Evolutionary conservation across 2,888 invertebrate species (phyloP), one percentile per base, ranked within the genome.

Genomic region (Drosophila infuscata): DNA sequence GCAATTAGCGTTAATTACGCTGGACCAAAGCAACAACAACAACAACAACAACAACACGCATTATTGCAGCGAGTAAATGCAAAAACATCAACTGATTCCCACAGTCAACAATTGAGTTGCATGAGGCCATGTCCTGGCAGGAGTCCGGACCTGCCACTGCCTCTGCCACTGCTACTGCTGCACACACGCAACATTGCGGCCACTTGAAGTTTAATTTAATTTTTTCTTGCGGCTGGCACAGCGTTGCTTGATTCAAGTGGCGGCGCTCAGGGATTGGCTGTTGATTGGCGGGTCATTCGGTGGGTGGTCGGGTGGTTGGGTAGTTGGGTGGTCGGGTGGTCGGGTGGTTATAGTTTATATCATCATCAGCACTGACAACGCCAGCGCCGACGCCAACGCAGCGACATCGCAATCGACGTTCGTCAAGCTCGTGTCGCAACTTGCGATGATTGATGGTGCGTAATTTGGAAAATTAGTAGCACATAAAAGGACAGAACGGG

Each of bases 401-500:
- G 53, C 71, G 58, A 58, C 71, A 77, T 60, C 69, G 54, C 71
- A 74, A 79, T 80, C 88, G 82, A 86, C 81, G 85, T 74, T 88
- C 89, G 81, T 87, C 89, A 87, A 81, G 72, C 82, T 82, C 81
- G 82, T 76, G 72, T 81, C 79, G 76, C 81, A 82, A 83, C 80
- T 79, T 75, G 84, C 71, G 82, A 90, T 91, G 92, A 91, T 91
- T 90, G 91, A 91, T 91, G 92, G 88, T 88, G 88, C 91, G 90
- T 90, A 91, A 91, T 91, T 91, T 90, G 90, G 90, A 81, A 90
- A 91, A 90, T 89, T 87, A 89, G 90, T 89, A 88, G 89, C 89
- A 72, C 67, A 69, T 62, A 71, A 76, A 80, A 69, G 73, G 61
- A 67, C 49, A 35, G 68, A 46, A 46, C 46, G 35, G 68, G 30